Conservation (phyloP, 2,797 vertebrate genomes). For the Lophius americanus region DNA sequence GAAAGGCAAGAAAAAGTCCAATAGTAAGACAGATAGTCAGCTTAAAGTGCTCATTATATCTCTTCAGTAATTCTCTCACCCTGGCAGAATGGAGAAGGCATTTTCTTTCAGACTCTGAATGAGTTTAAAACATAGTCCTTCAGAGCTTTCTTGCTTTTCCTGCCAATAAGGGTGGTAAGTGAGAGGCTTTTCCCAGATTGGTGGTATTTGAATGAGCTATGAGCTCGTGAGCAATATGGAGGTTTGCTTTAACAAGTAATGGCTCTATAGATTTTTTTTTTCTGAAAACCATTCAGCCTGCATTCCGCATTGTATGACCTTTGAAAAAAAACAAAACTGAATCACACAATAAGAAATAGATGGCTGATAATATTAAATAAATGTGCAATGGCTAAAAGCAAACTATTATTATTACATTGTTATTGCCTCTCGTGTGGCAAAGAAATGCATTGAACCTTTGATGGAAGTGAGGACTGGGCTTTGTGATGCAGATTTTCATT, state of each 20-base stretch:
- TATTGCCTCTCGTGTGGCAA: constrained; percentile 14
- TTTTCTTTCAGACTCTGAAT: constrained; percentile 40
- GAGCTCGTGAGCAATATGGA: constrained; percentile 22
- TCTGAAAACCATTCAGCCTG: constrained; percentile 30
- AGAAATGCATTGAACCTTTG: constrained; percentile 2
- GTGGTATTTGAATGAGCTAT: constrained; percentile 30
- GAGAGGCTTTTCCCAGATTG: constrained; percentile 21
- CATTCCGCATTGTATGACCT: constrained; percentile 16
- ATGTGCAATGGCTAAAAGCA: constrained; percentile 4
- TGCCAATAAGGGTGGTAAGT: constrained; percentile 18
- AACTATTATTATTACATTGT: constrained; percentile 3
- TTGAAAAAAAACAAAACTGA: constrained; percentile 35
- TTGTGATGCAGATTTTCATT: constrained; percentile 14
- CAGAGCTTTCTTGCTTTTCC: constrained; percentile 17
- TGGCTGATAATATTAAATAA: constrained; percentile 23
- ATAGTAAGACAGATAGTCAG: constrained; percentile 35
- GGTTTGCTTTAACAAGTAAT: constrained; percentile 39
- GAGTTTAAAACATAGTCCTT: constrained; percentile 26
- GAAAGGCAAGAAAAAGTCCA: constrained; percentile 26
- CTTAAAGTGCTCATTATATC: constrained; percentile 31
- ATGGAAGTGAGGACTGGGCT: constrained; percentile 1
- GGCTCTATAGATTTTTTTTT: constrained; percentile 28
- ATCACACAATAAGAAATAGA: constrained; percentile 22
- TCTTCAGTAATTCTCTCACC: constrained; percentile 39
- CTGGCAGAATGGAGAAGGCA: constrained; percentile 21